Base-by-base conservation (phyloP, 2,797 vertebrate genomes). In the Erethizon dorsatum region DNA sequence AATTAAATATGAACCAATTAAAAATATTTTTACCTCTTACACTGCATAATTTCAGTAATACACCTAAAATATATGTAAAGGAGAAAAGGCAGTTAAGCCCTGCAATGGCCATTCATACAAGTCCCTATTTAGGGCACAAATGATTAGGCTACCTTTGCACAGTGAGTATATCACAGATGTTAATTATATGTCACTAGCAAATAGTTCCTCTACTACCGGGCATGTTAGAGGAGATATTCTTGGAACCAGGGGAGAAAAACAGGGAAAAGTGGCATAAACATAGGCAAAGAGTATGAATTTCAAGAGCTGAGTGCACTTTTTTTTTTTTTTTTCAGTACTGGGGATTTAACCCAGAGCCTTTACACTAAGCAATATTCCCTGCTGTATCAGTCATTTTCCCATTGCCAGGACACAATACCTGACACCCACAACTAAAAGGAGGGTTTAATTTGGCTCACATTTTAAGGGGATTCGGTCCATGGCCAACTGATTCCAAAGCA, bases 281-380 rank as follows among this genome's bases (percentile, higher is more conserved):
- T 5, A 88, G 54, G 59, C 15, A 86, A 78, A 89, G 33, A 93
- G 37, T 45, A 73, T 84, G 31, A 96, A 63, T 88, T 65, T 90
- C 45, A 92, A 88, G 52, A 83, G 82, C 77, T 71, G 9, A 24
- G 37, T 22, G 10, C 11, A 11, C 37, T 71, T 33, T n/a, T n/a
- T 67, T 67, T 20, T 20, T 28, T n/a, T 26, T 6, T 50, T 12
- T 18, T 18, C 56, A 67, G 14, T 67, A 67, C 63, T 67, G 31
- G 63, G 5, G 2, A 6, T 33, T 67, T 13, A 67, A 33, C 63
- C 6, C 14, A n/a, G 65, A n/a, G 14, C 14, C 33, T 69, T n/a
- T 37, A 18, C 33, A 69, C 65, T 37, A 37, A 37, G 33, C 65
- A 37, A 18, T n/a, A 69, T n/a, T n/a, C 33, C 33, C 33, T n/a